phyloP scores from a whole-genome alignment of 1,140 invertebrate genomes.

The Drosophila tropicalis region DNA sequence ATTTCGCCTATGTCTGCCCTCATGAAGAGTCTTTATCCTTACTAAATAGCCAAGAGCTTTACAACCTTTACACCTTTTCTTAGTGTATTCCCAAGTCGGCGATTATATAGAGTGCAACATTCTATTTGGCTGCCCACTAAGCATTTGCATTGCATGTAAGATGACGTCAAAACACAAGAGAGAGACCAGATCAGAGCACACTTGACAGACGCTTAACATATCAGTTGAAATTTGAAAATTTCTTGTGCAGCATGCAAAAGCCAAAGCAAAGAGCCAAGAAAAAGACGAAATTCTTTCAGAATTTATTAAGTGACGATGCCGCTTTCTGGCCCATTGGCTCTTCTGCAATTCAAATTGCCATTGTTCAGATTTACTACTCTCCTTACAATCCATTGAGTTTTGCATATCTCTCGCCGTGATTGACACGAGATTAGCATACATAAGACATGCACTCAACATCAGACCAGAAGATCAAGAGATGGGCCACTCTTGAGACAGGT shows the following conservation, averaged over 20 bases:
- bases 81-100: not conserved
- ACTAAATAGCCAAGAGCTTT: not conserved
- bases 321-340: conserved; percentile 35
- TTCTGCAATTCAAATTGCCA: conserved; percentile 81
- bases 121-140: not conserved
- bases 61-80: not conserved
- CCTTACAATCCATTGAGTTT: conserved; percentile 31
- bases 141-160: conserved; percentile 76
- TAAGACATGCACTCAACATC: not conserved
- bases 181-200: conserved; percentile 35
- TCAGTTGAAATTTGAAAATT: conserved; percentile 77
- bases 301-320: conserved; percentile 79
- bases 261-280: not conserved
- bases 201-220: conserved; percentile 79
- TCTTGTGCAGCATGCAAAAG: conserved; percentile 74
- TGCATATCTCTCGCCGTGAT: conserved; percentile 74
- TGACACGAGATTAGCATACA: conserved; percentile 77
- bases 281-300: conserved; percentile 49
- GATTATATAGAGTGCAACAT: not conserved
- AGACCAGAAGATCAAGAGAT: not conserved
- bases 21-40: not conserved
- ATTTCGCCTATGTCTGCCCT: conserved; percentile 35
- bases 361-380: conserved; percentile 48
- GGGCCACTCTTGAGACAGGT: conserved; percentile 40
- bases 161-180: conserved; percentile 66